Base-by-base conservation (phyloP, 2,888 invertebrate genomes). In the Ectobius pallidus region DNA sequence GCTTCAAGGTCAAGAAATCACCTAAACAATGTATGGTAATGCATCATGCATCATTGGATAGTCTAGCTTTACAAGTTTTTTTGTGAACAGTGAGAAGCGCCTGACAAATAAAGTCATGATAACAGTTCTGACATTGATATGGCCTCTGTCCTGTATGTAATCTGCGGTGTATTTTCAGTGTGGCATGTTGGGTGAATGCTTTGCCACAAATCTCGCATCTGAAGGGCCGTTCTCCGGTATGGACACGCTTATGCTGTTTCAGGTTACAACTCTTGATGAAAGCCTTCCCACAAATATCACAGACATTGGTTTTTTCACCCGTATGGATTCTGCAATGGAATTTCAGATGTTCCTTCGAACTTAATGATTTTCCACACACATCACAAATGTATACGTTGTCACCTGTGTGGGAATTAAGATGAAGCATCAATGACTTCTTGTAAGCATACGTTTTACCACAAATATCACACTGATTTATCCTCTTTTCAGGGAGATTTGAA, bases 181-280 rank as follows among this genome's bases (percentile, higher is more conserved):
- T 84, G 3, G 86, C 84, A 34, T 84, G 82, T 76, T 87, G 87
- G 0, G 86, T 84, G 77, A 87, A 87, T 1, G 84, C 81, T 76
- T 85, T 86, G 2, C 81, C 81, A 73, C 87, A 87, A 68, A 83
- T 80, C 49, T 84, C 82, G 75, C 86, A 86, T 71, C 82, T 82
- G 79, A 84, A 85, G 0, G 86, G 86, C 67, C 84, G 85, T 70
- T 85, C 85, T 0, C 85, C 85, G 0, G 85, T 85, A 74, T 86
- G 86, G 7, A 83, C 82, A 16, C 85, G 78, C 69, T 82, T 78
- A 76, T 86, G 86, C 78, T 84, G 82, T 6, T 82, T 78, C 18
- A 86, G 78, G 73, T 84, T 84, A 70, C 83, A 82, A 1, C 83
- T 82, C 52, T 83, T 84, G n/a, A 83, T 78, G 73, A 79, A 79